Percentiles rank a stretch among this genome's conserved stretches.
Evolutionary conservation across 2,888 invertebrate genomes (phyloP).

Genomic region (Heliconius cydno): DNA sequence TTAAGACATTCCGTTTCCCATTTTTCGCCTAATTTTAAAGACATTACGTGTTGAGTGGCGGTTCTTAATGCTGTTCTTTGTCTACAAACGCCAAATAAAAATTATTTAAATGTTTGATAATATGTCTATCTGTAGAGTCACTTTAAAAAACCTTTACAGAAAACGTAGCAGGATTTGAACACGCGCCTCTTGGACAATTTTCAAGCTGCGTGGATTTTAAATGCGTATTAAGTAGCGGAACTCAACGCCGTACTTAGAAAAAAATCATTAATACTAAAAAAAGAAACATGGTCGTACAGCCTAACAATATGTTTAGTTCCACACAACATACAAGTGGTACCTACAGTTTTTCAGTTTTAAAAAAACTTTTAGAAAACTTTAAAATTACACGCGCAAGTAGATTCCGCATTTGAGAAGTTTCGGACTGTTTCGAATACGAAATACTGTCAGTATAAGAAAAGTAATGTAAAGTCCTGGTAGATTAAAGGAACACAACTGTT

Average conservation of each 20-base stretch:
- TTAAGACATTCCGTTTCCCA: too few relatives aligned
- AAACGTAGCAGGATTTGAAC: too few relatives aligned
- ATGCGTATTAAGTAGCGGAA: too few relatives aligned
- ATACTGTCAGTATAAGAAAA: conserved; percentile 35
- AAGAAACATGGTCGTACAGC: background rate
- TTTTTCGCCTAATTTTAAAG: background rate
- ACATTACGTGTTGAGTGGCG: background rate
- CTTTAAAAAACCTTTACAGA: too few relatives aligned
- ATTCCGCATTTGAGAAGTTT: conserved; percentile 44
- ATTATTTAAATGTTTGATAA: too few relatives aligned
- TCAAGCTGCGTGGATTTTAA: too few relatives aligned
- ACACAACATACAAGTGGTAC: conserved; percentile 10
- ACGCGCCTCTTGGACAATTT: too few relatives aligned
- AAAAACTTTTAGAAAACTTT: conserved; percentile 36
- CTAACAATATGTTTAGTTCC: background rate
- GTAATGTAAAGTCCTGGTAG: conserved; percentile 12
- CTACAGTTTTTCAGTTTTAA: conserved; percentile 14
- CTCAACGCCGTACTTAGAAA: background rate
- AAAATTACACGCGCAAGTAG: conserved; percentile 43
- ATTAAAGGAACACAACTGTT: conserved; percentile 28
- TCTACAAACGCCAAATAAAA: background rate
- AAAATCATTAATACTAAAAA: background rate
- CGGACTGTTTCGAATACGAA: conserved; percentile 30
- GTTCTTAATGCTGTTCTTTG: background rate
- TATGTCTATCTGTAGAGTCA: too few relatives aligned